Percentiles rank a stretch among this genome's conserved stretches.
These are phyloP conservation scores for Drosophila ananassae DNA, from an alignment of 1,140 invertebrate species.

Conservation along the genomic window DNA sequence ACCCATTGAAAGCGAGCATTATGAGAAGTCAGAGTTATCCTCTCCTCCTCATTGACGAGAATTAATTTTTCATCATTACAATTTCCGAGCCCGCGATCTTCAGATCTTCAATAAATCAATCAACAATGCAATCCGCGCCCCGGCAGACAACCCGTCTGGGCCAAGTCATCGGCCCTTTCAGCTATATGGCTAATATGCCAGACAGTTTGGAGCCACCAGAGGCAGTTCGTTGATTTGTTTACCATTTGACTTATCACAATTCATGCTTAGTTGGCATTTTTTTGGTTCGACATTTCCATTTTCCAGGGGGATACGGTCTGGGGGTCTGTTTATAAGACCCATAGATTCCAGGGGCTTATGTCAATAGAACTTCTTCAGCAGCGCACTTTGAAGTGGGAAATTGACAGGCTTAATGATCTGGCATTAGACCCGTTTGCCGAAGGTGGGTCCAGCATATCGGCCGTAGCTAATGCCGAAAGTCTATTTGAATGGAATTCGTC, in stretches of 20 bases:
- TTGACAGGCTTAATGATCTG: conserved; percentile 73
- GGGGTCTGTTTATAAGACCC: conserved; percentile 7
- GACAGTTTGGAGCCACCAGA: conserved; percentile 74
- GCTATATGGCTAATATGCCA: conserved; percentile 76
- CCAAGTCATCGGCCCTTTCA: conserved; percentile 46
- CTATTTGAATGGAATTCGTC: conserved; percentile 49
- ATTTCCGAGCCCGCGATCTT: conserved; percentile 38
- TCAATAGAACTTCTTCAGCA: conserved; percentile 82
- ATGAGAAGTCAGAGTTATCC: conserved; percentile 29
- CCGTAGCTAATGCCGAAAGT: conserved; percentile 4
- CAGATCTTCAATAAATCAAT: conserved; percentile 74
- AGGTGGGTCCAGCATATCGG: neutral
- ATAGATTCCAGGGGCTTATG: conserved; percentile 51
- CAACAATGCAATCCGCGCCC: conserved; percentile 65
- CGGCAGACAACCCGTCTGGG: conserved; percentile 57
- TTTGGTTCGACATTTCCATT: conserved; percentile 10
- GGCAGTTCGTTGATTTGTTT: conserved; percentile 67
- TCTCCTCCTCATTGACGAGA: conserved; percentile 59
- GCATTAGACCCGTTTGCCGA: conserved; percentile 16
- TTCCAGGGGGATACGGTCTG: conserved; percentile 8
- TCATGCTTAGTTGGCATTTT: conserved; percentile 82
- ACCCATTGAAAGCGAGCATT: conserved; percentile 43
- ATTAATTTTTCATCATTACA: conserved; percentile 84
- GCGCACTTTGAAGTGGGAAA: conserved; percentile 69
- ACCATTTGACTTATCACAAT: conserved; percentile 73